These are phyloP conservation scores for Oncorhynchus keta DNA, from an alignment of 2,113 vertebrate genomes.

Conservation along the genomic window DNA sequence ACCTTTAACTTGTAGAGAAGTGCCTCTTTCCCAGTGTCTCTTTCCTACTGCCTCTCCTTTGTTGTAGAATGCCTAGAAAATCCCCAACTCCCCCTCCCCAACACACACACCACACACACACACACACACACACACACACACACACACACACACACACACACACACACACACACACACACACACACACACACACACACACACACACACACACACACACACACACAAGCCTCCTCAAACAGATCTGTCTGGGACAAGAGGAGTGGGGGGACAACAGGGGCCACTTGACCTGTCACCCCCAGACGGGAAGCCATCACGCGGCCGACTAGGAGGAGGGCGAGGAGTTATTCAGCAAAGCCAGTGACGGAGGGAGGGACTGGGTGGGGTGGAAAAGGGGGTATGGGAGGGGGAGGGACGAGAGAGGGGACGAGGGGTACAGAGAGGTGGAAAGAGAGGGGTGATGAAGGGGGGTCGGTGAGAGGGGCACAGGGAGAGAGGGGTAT, in stretches of 20 bases:
- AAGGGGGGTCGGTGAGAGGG: neutral
- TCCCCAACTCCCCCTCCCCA: no score
- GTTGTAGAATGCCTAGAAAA: conserved; percentile 11
- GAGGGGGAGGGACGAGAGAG: neutral
- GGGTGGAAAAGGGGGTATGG: neutral
- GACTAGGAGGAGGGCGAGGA: neutral
- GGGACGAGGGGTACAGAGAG: neutral
- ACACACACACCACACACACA: no score
- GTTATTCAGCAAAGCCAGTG: conserved; percentile 4
- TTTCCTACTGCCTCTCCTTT: neutral
- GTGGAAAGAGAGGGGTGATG: neutral
- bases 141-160: no score
- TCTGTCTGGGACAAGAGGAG: conserved; percentile 16
- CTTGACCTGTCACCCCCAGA: conserved; percentile 43
- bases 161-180: no score
- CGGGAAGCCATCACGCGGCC: conserved; percentile 18
- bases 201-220: no score
- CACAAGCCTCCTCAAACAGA: conserved; percentile 19
- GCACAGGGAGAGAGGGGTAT: neutral
- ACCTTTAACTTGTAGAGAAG: no score
- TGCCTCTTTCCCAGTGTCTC: neutral
- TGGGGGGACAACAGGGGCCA: conserved; percentile 38
- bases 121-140: no score
- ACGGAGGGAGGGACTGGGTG: neutral
- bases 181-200: no score